These are phyloP conservation scores for Solenopsis invicta DNA, from an alignment of 1,140 invertebrate species.

Conservation along the genomic window DNA sequence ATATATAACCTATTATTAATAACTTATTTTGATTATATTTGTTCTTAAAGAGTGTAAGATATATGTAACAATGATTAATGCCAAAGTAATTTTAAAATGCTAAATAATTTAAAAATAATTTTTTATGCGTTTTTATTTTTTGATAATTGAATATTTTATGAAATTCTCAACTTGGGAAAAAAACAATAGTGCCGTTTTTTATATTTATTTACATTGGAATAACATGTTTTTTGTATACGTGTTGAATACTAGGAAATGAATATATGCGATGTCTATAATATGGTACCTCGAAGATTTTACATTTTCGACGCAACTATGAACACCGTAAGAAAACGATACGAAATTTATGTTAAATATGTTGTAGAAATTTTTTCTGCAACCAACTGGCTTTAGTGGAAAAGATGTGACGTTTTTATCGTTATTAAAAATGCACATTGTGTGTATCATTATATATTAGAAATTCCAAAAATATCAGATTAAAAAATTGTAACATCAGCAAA, in stretches of 20 bases:
- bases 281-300: slow-evolving; percentile 86
- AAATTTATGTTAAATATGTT: slow-evolving; percentile 68
- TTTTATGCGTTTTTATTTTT: slow-evolving; percentile 6
- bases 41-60: neutral
- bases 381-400: slow-evolving; percentile 49
- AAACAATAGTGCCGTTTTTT: slow-evolving; percentile 24
- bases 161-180: neutral
- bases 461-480: slow-evolving; percentile 7
- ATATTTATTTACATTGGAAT: slow-evolving; percentile 51
- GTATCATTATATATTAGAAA: slow-evolving; percentile 13
- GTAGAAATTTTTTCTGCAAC: slow-evolving; percentile 44
- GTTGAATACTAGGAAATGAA: slow-evolving; percentile 82
- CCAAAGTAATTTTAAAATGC: neutral
- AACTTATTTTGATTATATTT: neutral
- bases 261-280: slow-evolving; percentile 83
- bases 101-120: neutral
- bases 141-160: neutral
- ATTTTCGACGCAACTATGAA: slow-evolving; percentile 82
- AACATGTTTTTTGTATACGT: slow-evolving; percentile 72
- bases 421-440: slow-evolving; percentile 32
- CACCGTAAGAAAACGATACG: slow-evolving; percentile 82
- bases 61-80: neutral
- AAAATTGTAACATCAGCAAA: slow-evolving; percentile 31
- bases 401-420: slow-evolving; percentile 18
- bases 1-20: neutral